Evolutionary conservation across 2,888 invertebrate species (phyloP), one percentile per base, ranked within the genome.

Genomic region (Melangyna quadrimaculata): DNA sequence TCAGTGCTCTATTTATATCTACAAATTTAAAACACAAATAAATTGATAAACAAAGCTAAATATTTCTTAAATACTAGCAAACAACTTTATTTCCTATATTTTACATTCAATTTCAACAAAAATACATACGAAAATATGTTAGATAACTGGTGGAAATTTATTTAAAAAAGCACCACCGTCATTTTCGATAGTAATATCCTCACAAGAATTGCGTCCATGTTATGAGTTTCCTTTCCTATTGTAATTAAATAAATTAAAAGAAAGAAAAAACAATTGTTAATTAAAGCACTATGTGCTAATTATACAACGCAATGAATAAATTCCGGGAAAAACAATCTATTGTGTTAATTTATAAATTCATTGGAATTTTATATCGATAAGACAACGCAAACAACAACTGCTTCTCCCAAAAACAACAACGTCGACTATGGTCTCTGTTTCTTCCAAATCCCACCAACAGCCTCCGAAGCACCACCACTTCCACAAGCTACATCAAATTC

Each of bases 241-340:
- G n/a, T n/a, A 22, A 35, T 19, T 32, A 57, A 57, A 29, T 32
- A 3, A 14, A 27, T 40, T 27, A 24, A 55, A 35, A 43, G 17
- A 27, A 29, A 29, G 17, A 24, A 37, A 37, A 35, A 51, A 32
- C n/a, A 57, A 29, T 40, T n/a, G 0, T 3, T 35, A 67, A 27
- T 3, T 4, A 55, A 59, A 53, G 14, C 65, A 78, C 35, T 71
- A 84, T 84, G 84, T 72, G 63, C 81, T 80, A 80, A 77, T 57
- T 77, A 17, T 63, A 40, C 14, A 48, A 57, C 86, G 86, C 77
- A 75, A 86, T 86, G 86, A 86, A 86, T 86, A 86, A 86, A 78
- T 86, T 86, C 73, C 80, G 86, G 70, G 86, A 86, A 86, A 86
- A 86, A 81, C 73, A 65, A 78, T 70, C 51, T 51, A 57, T 57